Conservation (phyloP, 53 echinoderm and acorn worm genomes). For the Holothuria leucospilota region DNA sequence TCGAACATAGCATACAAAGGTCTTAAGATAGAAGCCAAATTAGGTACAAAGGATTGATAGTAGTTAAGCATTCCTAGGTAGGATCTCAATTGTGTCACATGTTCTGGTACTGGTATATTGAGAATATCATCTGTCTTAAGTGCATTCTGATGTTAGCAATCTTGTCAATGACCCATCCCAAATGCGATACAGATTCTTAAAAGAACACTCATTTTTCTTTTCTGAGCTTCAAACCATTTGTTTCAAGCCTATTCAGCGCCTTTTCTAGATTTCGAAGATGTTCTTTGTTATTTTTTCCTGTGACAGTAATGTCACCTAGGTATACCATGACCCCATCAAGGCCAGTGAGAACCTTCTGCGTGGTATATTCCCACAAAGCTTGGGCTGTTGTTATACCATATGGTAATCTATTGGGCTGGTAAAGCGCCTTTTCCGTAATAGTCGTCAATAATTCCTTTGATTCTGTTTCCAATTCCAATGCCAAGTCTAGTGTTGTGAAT, state of each 20-base stretch:
- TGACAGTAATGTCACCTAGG: constrained; percentile 68
- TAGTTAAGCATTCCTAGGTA: constrained; percentile 60
- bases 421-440: constrained; percentile 59
- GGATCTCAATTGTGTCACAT: constrained; percentile 37
- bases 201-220: constrained; percentile 60
- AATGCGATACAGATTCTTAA: constrained; percentile 45
- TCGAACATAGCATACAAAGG: constrained; percentile 8
- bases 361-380: constrained; percentile 67
- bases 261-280: neutral
- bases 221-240: too few relatives aligned
- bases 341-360: constrained; percentile 60
- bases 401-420: constrained; percentile 53
- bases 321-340: constrained; percentile 55
- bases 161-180: constrained; percentile 59
- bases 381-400: constrained; percentile 67
- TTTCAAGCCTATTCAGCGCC: too few relatives aligned
- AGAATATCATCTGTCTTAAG: constrained; percentile 53
- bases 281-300: neutral
- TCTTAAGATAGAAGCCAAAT: constrained; percentile 35
- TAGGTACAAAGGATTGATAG: constrained; percentile 58
- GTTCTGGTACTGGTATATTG: constrained; percentile 35
- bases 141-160: constrained; percentile 48
- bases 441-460: constrained; percentile 41
- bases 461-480: constrained; percentile 56
- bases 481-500: constrained; percentile 56